Evolutionary conservation across 35 echinoderm and acorn worm genomes (phyloP).

Genomic region (Patiria miniata): DNA sequence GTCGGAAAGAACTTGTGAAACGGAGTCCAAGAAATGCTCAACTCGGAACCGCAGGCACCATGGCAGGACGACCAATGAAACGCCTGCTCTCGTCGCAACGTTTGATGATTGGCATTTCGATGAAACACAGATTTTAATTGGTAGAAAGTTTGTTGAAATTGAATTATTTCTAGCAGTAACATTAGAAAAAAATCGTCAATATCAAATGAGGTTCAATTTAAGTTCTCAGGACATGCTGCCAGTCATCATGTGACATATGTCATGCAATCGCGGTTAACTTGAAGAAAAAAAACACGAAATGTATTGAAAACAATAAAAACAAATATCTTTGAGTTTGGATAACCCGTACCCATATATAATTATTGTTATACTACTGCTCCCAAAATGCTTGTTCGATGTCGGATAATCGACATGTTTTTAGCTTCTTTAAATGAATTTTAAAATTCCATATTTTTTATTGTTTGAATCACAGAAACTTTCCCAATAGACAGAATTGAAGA

Average conservation of each 20-base stretch:
- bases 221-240: too few species aligned
- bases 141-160: background rate
- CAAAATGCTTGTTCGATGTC: too few species aligned
- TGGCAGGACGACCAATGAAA: background rate
- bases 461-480: constrained; percentile 50
- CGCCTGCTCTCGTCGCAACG: background rate
- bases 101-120: constrained; percentile 10
- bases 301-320: too few species aligned
- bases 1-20: background rate
- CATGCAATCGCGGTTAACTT: too few species aligned
- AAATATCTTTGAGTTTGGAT: too few species aligned
- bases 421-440: background rate
- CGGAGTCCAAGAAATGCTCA: background rate
- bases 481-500: constrained; percentile 63
- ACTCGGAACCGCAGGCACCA: background rate
- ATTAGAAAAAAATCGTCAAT: too few species aligned
- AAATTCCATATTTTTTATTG: background rate
- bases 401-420: background rate
- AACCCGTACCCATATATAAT: too few species aligned
- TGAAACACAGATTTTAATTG: constrained; percentile 11
- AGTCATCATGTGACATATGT: too few species aligned
- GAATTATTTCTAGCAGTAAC: too few species aligned
- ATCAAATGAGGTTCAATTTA: too few species aligned
- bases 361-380: too few species aligned
- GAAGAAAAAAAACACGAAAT: too few species aligned